Percentiles rank a stretch among this genome's conserved stretches.
Conservation (phyloP, 2,888 invertebrate species). For the Drosophila cognata region DNA sequence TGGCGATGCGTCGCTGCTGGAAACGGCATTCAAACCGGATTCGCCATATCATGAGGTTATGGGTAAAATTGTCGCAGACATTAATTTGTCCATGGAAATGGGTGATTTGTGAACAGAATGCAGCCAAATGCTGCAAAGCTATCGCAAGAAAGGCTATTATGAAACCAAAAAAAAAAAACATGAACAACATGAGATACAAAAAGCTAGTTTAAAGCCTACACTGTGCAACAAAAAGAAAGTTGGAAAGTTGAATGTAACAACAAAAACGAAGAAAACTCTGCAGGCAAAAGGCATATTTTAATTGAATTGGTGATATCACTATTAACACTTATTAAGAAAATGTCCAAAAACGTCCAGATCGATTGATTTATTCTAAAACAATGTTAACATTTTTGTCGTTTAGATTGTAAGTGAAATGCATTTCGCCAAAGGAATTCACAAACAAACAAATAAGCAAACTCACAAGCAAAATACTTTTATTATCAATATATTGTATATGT, state of each 20-base stretch:
- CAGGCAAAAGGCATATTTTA: conserved; percentile 44
- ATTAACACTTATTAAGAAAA: conserved; percentile 51
- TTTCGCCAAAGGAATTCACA: conserved; percentile 75
- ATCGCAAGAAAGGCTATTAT: conserved; percentile 64
- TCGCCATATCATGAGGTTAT: conserved; percentile 88
- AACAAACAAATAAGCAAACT: conserved; percentile 38
- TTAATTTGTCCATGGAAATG: conserved; percentile 88
- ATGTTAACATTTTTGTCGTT: conserved; percentile 62
- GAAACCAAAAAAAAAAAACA: conserved; percentile 64
- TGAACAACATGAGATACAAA: conserved; percentile 33
- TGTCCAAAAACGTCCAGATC: conserved; percentile 71
- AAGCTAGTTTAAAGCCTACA: conserved; percentile 50
- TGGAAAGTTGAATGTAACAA: conserved; percentile 12
- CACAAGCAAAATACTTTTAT: conserved; percentile 58
- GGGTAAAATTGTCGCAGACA: conserved; percentile 88
- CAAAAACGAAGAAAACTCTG: conserved; percentile 9
- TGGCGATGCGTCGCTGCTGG: conserved; percentile 87
- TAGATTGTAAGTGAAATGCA: conserved; percentile 61
- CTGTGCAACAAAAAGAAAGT: conserved; percentile 57
- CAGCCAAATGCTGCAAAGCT: conserved; percentile 20
- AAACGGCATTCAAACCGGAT: conserved; percentile 87
- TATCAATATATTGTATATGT: conserved; percentile 40
- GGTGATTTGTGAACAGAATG: conserved; percentile 86
- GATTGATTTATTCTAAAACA: conserved; percentile 67
- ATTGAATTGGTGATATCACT: conserved; percentile 74